Conservation (phyloP, 2,888 invertebrate genomes). For the Micropterix aruncella region DNA sequence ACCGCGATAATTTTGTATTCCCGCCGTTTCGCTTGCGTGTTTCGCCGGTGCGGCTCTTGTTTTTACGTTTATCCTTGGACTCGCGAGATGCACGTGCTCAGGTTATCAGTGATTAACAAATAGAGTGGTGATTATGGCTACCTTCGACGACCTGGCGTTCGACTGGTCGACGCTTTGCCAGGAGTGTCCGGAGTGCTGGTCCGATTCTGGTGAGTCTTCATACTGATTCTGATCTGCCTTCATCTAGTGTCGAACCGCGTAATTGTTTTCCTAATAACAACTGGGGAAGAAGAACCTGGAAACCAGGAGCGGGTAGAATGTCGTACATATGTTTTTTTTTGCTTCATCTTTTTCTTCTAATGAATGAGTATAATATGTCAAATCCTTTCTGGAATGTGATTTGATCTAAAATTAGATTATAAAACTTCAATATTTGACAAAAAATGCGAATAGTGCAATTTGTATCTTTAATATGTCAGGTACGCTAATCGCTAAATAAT, state of each 20-base stretch:
- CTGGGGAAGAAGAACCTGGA: background rate
- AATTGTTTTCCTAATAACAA: constrained; percentile 2
- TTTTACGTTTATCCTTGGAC: background rate
- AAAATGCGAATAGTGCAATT: too few species aligned
- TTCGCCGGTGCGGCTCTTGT: background rate
- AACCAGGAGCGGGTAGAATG: constrained; percentile 7
- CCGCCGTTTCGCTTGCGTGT: background rate
- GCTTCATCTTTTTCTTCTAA: too few species aligned
- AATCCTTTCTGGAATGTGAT: too few species aligned
- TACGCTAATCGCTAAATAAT: too few species aligned
- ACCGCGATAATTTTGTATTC: too few species aligned
- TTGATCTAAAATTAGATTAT: too few species aligned
- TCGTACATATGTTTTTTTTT: constrained; percentile 14
- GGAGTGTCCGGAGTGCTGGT: constrained; percentile 48
- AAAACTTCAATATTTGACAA: too few species aligned
- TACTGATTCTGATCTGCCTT: constrained; percentile 15
- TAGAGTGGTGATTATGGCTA: constrained; percentile 35
- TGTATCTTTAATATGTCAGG: too few species aligned
- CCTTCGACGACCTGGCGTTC: constrained; percentile 46
- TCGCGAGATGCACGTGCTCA: background rate
- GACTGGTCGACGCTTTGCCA: constrained; percentile 51
- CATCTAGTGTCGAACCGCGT: constrained; percentile 3
- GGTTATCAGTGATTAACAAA: background rate
- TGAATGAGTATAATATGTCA: too few species aligned
- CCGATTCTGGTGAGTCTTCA: constrained; percentile 38